Evolutionary conservation across 2,797 vertebrate genomes (phyloP).

Genomic region (Clarias fuscus): DNA sequence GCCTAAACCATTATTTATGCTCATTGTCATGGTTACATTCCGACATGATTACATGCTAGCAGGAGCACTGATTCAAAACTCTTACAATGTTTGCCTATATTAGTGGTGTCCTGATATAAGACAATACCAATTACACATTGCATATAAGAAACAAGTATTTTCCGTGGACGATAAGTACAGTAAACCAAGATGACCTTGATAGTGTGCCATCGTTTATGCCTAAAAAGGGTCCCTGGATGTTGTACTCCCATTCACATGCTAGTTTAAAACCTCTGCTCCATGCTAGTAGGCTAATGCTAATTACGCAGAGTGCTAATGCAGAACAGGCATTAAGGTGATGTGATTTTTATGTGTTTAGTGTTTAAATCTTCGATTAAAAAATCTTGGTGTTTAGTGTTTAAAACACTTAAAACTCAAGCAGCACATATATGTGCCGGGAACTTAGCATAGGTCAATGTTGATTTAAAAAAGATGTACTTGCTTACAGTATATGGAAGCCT

Average conservation of each 20-base stretch:
- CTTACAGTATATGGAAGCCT: no score
- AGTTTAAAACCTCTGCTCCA: neutral
- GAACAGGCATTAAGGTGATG: neutral
- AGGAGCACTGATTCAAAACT: neutral
- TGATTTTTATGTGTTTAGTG: neutral
- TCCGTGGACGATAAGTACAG: neutral
- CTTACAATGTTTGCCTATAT: neutral
- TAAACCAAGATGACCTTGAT: neutral
- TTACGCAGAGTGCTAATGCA: neutral
- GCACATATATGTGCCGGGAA: no score
- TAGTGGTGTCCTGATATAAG: neutral
- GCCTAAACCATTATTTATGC: neutral
- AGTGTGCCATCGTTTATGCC: neutral
- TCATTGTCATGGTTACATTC: slow-evolving; percentile 21
- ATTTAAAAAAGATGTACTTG: no score
- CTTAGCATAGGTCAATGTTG: no score
- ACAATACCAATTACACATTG: neutral
- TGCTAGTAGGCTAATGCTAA: no score
- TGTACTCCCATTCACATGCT: neutral
- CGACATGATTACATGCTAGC: neutral
- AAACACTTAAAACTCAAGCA: no score
- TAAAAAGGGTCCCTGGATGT: neutral
- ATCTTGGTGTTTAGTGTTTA: no score
- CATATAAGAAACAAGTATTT: neutral
- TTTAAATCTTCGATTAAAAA: no score